Base-by-base conservation (phyloP, 30 jellyfish, hydroid and myxozoan genomes). In the Hydractinia symbiolongicarpus region DNA sequence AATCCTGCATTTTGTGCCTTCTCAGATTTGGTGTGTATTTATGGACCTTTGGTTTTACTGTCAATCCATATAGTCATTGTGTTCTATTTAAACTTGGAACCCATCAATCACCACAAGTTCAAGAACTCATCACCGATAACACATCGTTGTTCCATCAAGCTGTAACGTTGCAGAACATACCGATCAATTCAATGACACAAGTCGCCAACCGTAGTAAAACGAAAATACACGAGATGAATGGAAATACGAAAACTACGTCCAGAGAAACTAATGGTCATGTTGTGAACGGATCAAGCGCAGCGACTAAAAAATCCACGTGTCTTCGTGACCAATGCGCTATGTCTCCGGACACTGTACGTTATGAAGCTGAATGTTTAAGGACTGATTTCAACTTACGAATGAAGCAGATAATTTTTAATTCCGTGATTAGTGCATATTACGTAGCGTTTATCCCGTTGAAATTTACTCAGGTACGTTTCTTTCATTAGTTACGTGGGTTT, bases 331-430 rank as follows among this genome's bases (percentile, higher is more conserved):
- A 84, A 60, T 93, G 98, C 84, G 83, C 95, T 15, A 40, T 86
- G 84, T 75, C 96, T 9, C 98, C 98, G 8, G 98, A 93, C 64
- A 93, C 88, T 76, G 91, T 93, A 20, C 87, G 98, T 50, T 87
- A 87, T 67, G 98, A 93, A 83, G 94, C 98, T 5, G 96, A 93
- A 81, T 80, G 98, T 61, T 67, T 87, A 53, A 81, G 98, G 11
- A 84, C 94, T 55, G 98, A 93, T 84, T 93, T 93, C 77, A 86
- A 93, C 70, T 67, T 93, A 79, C 82, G 98, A 56, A 86, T 93
- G 67, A 93, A 86, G 55, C 96, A 93, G 72, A 95, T 87, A 13
- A 68, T 93, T 13, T 93, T 93, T 82, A 93, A 88, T 72, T 93
- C 98, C 9, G 86, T 93, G 17, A 86, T 93, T 62, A 93, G 95